These are phyloP conservation scores for Karalla daura DNA, from an alignment of 2,797 vertebrate genomes.

Conservation along the genomic window DNA sequence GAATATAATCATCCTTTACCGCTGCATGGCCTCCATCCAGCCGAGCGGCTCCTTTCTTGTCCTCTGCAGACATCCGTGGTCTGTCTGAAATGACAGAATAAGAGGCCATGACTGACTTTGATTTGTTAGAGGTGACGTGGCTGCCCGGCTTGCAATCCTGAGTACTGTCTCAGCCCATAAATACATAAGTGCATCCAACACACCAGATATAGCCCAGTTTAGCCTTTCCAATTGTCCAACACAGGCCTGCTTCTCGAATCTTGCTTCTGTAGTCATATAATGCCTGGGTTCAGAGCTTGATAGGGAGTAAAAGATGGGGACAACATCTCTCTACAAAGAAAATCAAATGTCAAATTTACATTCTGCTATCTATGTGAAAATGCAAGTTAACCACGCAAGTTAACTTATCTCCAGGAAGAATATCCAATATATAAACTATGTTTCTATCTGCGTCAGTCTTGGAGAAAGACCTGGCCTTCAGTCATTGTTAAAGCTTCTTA, in stretches of 20 bases:
- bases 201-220: not conserved
- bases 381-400: too few relatives aligned
- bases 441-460: too few relatives aligned
- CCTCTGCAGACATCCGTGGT: conserved; percentile 53
- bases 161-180: conserved; percentile 3
- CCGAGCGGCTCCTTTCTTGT: conserved; percentile 38
- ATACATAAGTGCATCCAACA: conserved; percentile 3
- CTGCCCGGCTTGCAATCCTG: conserved; percentile 19
- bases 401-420: too few relatives aligned
- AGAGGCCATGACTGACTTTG: conserved; percentile 63
- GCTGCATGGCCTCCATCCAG: conserved; percentile 63
- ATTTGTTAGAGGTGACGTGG: conserved; percentile 48
- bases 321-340: not conserved
- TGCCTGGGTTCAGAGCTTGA: not conserved
- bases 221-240: not conserved
- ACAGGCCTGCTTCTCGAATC: not conserved
- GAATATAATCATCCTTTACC: conserved; percentile 75
- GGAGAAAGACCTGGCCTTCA: too few relatives aligned
- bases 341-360: too few relatives aligned
- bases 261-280: not conserved
- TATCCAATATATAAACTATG: too few relatives aligned
- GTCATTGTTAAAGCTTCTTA: not conserved
- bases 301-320: not conserved
- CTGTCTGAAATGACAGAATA: conserved; percentile 62
- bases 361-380: not conserved